phyloP scores from a whole-genome alignment of 2,113 vertebrate genomes.

The Cisticola juncidis region DNA sequence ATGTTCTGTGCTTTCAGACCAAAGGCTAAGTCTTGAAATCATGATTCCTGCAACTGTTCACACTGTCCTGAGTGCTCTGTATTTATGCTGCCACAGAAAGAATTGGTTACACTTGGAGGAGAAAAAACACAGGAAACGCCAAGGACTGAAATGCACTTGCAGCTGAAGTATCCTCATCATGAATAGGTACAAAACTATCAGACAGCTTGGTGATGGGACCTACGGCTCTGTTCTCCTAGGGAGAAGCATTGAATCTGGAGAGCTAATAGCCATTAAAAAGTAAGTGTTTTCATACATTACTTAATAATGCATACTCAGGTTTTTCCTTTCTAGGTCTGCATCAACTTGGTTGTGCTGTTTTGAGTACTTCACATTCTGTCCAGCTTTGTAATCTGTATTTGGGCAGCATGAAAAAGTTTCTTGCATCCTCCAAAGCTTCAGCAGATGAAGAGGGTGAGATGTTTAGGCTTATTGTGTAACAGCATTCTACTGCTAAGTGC shows the following conservation, averaged over 20 bases:
- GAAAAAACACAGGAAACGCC: conserved; percentile 42
- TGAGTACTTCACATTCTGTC: neutral
- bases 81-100: conserved; percentile 88
- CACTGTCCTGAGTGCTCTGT: conserved; percentile 71
- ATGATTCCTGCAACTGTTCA: conserved; percentile 80
- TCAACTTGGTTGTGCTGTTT: neutral
- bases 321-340: neutral
- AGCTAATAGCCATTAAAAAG: conserved; percentile 96
- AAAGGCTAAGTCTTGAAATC: conserved; percentile 79
- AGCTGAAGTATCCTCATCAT: conserved; percentile 74
- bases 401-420: neutral
- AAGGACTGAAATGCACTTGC: conserved; percentile 67
- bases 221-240: conserved; percentile 94
- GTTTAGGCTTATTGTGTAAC: neutral
- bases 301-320: neutral
- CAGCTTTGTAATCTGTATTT: neutral
- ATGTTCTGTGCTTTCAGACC: conserved; percentile 69
- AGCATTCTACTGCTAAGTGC: neutral
- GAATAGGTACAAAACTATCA: conserved; percentile 94
- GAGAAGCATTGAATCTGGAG: conserved; percentile 92
- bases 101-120: conserved; percentile 83
- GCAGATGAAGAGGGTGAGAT: neutral
- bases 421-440: neutral
- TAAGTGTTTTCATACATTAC: conserved; percentile 62
- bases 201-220: conserved; percentile 94